Evolutionary conservation across 2,797 vertebrate genomes (phyloP).

Genomic region (Squalus acanthias): DNA sequence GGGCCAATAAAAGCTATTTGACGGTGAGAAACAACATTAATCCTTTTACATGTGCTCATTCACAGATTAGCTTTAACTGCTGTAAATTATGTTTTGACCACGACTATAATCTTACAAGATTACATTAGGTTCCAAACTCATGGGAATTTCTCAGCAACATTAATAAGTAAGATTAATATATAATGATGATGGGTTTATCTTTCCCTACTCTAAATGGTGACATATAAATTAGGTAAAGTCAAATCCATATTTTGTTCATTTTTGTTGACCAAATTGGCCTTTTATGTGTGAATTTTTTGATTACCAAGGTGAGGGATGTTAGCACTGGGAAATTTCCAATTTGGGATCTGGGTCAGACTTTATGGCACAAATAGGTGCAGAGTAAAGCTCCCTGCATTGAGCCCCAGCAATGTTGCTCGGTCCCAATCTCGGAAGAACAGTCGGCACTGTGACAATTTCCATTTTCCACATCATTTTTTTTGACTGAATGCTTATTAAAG

Average conservation of each 20-base stretch:
- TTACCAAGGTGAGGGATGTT: background rate
- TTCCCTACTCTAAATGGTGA: background rate
- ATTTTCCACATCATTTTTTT: background rate
- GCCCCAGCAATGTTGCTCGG: background rate
- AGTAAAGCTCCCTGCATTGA: background rate
- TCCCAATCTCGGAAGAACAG: background rate
- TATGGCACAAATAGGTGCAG: background rate
- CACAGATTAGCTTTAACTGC: background rate
- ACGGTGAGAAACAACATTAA: background rate
- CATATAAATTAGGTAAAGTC: background rate
- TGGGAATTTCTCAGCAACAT: background rate
- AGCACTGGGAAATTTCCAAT: background rate
- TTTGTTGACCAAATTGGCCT: background rate
- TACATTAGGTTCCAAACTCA: background rate
- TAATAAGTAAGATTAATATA: background rate
- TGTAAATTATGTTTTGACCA: background rate
- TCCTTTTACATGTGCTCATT: background rate
- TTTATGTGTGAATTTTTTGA: background rate
- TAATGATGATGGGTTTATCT: background rate
- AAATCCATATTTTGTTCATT: background rate
- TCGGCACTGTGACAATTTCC: background rate
- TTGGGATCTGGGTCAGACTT: background rate
- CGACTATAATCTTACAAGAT: background rate
- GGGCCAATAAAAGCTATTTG: background rate
- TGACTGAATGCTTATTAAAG: background rate